phyloP scores from a whole-genome alignment of 2,113 vertebrate genomes.

The Cyprinus carpio region DNA sequence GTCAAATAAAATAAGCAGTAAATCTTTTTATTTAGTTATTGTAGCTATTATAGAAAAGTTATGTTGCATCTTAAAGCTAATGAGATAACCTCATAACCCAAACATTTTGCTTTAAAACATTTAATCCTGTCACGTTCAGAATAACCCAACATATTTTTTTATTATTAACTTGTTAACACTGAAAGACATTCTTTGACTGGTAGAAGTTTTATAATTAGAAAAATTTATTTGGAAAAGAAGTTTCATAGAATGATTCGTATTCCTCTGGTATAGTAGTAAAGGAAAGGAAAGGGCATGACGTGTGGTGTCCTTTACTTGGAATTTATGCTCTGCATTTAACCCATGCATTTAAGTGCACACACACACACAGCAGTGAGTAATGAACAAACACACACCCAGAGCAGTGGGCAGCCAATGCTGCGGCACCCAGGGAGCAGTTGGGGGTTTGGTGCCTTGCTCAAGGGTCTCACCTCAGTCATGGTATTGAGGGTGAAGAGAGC shows the following conservation, averaged over 20 bases:
- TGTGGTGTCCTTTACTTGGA: no score
- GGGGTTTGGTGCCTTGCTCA: no score
- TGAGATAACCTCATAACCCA: not conserved
- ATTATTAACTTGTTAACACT: not conserved
- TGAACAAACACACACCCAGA: no score
- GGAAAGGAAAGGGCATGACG: no score
- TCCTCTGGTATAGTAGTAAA: not conserved
- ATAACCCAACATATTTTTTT: not conserved
- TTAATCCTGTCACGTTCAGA: not conserved
- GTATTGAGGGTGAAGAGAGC: no score
- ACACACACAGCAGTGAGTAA: no score
- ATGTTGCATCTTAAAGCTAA: constrained; percentile 3
- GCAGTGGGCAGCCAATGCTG: no score
- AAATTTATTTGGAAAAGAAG: not conserved
- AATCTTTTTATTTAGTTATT: not conserved
- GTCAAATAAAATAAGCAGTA: not conserved
- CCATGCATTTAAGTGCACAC: no score
- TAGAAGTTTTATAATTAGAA: not conserved
- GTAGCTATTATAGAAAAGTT: not conserved
- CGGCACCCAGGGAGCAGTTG: no score
- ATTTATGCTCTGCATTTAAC: no score
- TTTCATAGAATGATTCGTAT: not conserved
- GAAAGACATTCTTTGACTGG: not conserved
- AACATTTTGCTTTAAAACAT: not conserved
- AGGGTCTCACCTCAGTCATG: no score